phyloP scores from a whole-genome alignment of 2,888 invertebrate genomes.

The Melanostoma scalare region DNA sequence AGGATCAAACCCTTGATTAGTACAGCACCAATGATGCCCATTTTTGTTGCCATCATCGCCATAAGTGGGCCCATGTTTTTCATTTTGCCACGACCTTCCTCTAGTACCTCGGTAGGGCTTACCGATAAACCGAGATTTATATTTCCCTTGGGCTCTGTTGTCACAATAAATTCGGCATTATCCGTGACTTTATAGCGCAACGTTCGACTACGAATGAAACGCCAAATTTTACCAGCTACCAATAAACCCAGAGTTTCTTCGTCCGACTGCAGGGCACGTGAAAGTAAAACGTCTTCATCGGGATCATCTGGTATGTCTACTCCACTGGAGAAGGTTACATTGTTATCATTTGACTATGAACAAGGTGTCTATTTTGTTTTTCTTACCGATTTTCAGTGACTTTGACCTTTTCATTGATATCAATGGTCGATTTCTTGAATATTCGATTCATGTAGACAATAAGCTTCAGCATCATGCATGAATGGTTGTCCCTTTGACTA shows the following conservation, averaged over 20 bases:
- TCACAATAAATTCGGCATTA: conserved; percentile 89
- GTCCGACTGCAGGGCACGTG: conserved; percentile 82
- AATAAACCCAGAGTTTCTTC: conserved; percentile 86
- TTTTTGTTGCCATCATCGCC: conserved; percentile 90
- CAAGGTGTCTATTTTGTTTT: not conserved
- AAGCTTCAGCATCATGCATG: conserved; percentile 91
- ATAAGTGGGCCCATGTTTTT: conserved; percentile 88
- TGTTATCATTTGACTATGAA: not conserved
- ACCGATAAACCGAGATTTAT: conserved; percentile 86
- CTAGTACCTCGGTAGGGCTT: conserved; percentile 84
- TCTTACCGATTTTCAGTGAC: conserved; percentile 87
- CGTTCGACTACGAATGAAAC: conserved; percentile 89
- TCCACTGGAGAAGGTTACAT: conserved; percentile 74
- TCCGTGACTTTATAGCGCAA: conserved; percentile 90
- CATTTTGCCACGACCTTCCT: conserved; percentile 88
- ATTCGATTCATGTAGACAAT: conserved; percentile 92
- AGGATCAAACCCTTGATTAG: conserved; percentile 91
- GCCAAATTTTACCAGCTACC: conserved; percentile 89
- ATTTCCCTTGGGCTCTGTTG: conserved; percentile 87
- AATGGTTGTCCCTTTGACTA: conserved; percentile 89
- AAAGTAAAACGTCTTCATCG: conserved; percentile 84
- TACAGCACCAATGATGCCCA: conserved; percentile 90
- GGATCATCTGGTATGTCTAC: conserved; percentile 82
- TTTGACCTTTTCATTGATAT: conserved; percentile 89
- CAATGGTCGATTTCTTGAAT: conserved; percentile 90